phyloP scores from a whole-genome alignment of 2,797 vertebrate genomes.

The Gambusia yucatana region DNA sequence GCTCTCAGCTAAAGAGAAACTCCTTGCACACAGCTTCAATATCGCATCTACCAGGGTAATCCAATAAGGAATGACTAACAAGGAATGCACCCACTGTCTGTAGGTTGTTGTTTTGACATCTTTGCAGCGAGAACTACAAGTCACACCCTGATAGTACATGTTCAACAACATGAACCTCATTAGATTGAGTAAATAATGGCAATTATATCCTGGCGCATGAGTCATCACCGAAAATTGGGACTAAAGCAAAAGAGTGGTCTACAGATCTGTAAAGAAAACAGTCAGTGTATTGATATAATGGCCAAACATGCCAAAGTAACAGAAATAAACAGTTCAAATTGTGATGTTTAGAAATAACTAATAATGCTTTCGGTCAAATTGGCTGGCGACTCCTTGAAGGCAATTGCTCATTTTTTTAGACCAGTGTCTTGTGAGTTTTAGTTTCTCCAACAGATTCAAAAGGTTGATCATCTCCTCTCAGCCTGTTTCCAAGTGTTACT shows the following conservation, averaged over 20 bases:
- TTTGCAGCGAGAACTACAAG: not conserved
- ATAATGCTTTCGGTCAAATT: not conserved
- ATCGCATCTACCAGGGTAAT: not conserved
- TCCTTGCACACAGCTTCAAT: not conserved
- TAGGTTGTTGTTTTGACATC: not conserved
- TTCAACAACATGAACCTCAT: not conserved
- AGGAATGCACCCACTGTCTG: conserved; percentile 1
- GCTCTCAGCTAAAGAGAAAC: not conserved
- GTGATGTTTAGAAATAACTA: not conserved
- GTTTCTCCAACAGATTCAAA: not conserved
- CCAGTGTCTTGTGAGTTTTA: not conserved
- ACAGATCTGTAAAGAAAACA: not conserved
- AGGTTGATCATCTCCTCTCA: not conserved
- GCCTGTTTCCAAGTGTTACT: not conserved
- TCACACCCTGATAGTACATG: not conserved
- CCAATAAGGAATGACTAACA: not conserved
- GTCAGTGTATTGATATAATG: not conserved
- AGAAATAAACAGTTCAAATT: not conserved
- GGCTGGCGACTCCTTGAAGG: not conserved
- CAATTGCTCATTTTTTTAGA: not conserved
- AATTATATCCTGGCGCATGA: not conserved
- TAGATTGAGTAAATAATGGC: not conserved
- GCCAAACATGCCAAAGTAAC: not conserved
- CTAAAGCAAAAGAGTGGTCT: not conserved
- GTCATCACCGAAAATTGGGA: not conserved